Conservation (phyloP, 2,113 vertebrate species). For the Rynchops niger region DNA sequence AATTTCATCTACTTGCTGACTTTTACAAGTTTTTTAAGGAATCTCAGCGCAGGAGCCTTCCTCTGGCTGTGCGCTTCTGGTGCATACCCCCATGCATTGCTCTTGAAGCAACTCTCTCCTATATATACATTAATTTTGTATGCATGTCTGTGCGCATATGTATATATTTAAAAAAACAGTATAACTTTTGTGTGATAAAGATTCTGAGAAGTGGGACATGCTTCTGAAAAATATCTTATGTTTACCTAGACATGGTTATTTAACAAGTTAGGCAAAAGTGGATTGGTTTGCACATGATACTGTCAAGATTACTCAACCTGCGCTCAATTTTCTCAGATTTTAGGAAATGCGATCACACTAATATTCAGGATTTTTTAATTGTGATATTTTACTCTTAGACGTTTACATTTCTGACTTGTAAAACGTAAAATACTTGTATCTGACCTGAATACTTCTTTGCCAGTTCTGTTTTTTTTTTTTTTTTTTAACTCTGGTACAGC, state of each 20-base stretch:
- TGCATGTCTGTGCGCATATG: not conserved
- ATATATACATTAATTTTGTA: not conserved
- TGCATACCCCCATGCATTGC: not conserved
- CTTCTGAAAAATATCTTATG: not conserved
- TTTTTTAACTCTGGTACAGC: not conserved
- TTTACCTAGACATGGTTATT: not conserved
- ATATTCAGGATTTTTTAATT: not conserved
- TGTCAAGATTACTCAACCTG: not conserved
- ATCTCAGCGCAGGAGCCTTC: not conserved
- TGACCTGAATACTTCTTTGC: not conserved
- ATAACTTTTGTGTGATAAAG: not conserved
- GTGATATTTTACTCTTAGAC: not conserved
- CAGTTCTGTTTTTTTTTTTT: not conserved
- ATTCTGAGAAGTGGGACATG: not conserved
- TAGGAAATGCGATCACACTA: not conserved
- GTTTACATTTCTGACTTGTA: not conserved
- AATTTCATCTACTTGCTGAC: not conserved
- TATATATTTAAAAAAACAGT: not conserved
- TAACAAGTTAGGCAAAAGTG: not conserved
- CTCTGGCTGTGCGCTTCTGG: not conserved
- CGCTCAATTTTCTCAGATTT: not conserved
- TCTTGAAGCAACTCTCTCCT: not conserved
- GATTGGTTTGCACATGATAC: not conserved
- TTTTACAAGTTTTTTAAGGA: not conserved
- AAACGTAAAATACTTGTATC: not conserved